Evolutionary conservation across 2,888 invertebrate genomes (phyloP).

Genomic region (Seira sanloemensis): DNA sequence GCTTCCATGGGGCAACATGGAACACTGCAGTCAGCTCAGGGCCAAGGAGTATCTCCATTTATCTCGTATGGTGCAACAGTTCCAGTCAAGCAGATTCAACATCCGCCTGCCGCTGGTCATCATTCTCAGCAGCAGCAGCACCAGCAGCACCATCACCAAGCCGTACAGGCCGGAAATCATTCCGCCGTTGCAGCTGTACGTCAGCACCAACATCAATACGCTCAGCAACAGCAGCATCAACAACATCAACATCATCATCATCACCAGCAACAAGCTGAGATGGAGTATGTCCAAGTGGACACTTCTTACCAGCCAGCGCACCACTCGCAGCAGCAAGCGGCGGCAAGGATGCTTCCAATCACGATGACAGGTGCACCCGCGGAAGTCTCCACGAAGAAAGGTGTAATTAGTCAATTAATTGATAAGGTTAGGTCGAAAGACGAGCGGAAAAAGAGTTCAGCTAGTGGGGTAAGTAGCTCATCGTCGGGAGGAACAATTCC

Average conservation of each 20-base stretch:
- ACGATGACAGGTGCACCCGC: conserved; percentile 33
- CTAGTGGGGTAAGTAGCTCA: conserved; percentile 68
- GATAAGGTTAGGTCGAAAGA: conserved; percentile 77
- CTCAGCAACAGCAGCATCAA: neutral
- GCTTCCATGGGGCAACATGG: conserved; percentile 31
- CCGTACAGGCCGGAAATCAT: conserved; percentile 13
- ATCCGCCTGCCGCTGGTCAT: conserved; percentile 36
- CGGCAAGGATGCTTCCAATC: conserved; percentile 40
- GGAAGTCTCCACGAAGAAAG: conserved; percentile 73
- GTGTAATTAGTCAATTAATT: conserved; percentile 79
- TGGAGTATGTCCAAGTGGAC: conserved; percentile 73
- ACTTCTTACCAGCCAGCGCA: conserved; percentile 66
- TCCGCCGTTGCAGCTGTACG: conserved; percentile 25
- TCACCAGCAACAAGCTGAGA: conserved; percentile 53
- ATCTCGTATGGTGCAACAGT: conserved; percentile 34
- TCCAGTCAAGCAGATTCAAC: conserved; percentile 36
- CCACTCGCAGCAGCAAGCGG: neutral
- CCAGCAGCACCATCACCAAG: conserved; percentile 27
- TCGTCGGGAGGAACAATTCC: conserved; percentile 66
- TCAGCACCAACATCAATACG: neutral
- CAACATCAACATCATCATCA: neutral
- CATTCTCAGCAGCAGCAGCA: conserved; percentile 29
- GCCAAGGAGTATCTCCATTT: conserved; percentile 64
- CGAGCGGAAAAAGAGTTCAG: conserved; percentile 72
- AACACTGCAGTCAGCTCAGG: conserved; percentile 40